phyloP scores from a whole-genome alignment of 2,888 invertebrate species.

The Cephus nigrinus region DNA sequence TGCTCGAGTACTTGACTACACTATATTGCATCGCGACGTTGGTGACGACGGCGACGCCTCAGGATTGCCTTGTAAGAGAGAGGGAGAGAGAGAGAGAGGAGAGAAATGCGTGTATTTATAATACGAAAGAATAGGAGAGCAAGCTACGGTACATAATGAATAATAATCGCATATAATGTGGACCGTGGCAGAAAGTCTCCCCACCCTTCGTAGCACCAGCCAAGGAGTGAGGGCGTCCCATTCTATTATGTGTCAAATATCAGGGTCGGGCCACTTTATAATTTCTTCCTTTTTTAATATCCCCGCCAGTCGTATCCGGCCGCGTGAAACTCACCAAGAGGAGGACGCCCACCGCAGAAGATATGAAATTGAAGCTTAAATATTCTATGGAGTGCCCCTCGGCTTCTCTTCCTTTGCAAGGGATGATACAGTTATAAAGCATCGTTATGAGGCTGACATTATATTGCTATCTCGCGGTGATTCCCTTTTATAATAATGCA shows the following conservation, averaged over 20 bases:
- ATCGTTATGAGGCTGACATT: constrained; percentile 57
- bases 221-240: constrained; percentile 20
- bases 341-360: constrained; percentile 39
- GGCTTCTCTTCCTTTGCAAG: constrained; percentile 30
- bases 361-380: constrained; percentile 66
- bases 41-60: constrained; percentile 27
- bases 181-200: constrained; percentile 19
- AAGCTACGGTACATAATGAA: constrained; percentile 57
- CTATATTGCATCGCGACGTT: constrained; percentile 19
- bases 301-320: constrained; percentile 24
- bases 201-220: constrained; percentile 5
- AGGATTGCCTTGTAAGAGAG: constrained; percentile 23
- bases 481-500: constrained; percentile 54
- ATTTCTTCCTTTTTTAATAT: constrained; percentile 57
- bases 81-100: constrained; percentile 17
- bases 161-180: constrained; percentile 59
- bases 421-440: constrained; percentile 60
- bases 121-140: constrained; percentile 15
- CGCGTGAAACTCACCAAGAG: constrained; percentile 13
- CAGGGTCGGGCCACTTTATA: constrained; percentile 47
- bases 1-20: background rate
- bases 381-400: constrained; percentile 61
- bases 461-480: constrained; percentile 55
- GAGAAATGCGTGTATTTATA: too few species aligned
- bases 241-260: constrained; percentile 55